Base-by-base conservation (phyloP, 1,140 invertebrate genomes). In the Andricus grossulariae region DNA sequence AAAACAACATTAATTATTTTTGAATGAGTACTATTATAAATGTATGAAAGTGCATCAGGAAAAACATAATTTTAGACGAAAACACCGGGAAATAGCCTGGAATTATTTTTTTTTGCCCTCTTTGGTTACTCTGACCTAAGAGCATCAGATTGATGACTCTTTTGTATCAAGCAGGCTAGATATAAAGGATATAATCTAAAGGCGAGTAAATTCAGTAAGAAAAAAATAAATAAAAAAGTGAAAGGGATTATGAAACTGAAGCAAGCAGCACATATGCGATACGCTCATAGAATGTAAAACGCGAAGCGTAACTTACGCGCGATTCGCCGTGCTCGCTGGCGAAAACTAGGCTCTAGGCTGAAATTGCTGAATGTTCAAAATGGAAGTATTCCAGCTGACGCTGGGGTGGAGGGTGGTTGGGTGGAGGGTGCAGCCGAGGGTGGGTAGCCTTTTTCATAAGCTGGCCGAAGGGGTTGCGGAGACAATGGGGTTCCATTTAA, bases 351-450 rank as follows among this genome's bases (percentile, higher is more conserved):
- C 82, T 71, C 76, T 45, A 45, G 74, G 50, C 71, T 51, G 77
- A 74, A 82, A 86, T 80, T 78, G 88, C 86, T 88, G 87, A 89
- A 86, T 86, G 72, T 76, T 78, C 87, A 72, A 79, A 88, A 88
- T 84, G 82, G 85, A 88, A 88, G 82, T 86, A 86, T 89, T 84
- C 81, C 81, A 87, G 83, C 83, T 88, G 88, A 88, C 83, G 83
- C 74, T 77, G 76, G 79, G 49, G 72, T 39, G 39, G 39, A 55
- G 54, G 57, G 49, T 66, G 39, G 25, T 0, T n/a, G 79, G 49
- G 72, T 39, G 39, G 39, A 55, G 54, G 57, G 49, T 66, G 39
- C 19, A 70, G 7, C 39, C 39, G 78, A 85, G 83, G 81, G 80
- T 79, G 80, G 82, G 75, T 55, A 32, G 75, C 66, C 82, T 86